phyloP scores from a whole-genome alignment of 2,113 vertebrate genomes.

The Origma solitaria region DNA sequence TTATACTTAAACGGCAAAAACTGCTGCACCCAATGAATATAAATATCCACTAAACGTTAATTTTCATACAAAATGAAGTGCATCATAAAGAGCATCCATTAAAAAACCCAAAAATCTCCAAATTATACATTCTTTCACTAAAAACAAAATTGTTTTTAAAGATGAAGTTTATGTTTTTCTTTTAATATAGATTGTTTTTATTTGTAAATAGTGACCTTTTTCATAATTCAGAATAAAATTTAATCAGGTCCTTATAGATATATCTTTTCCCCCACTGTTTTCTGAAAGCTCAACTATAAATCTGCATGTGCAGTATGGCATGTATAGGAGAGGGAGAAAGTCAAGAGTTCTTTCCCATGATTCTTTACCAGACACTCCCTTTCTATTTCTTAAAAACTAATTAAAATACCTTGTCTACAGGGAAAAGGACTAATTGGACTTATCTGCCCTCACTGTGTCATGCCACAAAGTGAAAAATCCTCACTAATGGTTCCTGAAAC shows the following conservation, averaged over 20 bases:
- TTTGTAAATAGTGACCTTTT: neutral
- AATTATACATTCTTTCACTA: neutral
- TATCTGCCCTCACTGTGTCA: neutral
- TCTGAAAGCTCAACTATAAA: neutral
- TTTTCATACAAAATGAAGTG: neutral
- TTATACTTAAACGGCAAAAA: neutral
- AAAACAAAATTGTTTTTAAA: neutral
- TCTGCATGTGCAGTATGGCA: neutral
- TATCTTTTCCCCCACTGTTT: neutral
- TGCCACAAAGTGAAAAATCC: conserved; percentile 63
- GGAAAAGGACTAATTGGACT: conserved; percentile 56
- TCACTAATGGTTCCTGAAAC: conserved; percentile 48
- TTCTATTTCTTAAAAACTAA: conserved; percentile 32
- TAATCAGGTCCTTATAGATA: neutral
- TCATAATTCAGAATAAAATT: neutral
- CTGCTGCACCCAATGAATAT: neutral
- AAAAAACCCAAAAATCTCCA: neutral
- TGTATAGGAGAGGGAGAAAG: neutral
- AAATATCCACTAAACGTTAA: neutral
- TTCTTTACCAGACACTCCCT: neutral
- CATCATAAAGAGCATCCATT: neutral
- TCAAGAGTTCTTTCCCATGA: neutral
- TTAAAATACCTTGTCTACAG: conserved; percentile 29
- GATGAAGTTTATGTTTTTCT: neutral
- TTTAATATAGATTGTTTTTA: neutral